Evolutionary conservation across 2,797 vertebrate species (phyloP), one percentile per base, ranked within the genome.

Genomic region (Simalia tracyae): DNA sequence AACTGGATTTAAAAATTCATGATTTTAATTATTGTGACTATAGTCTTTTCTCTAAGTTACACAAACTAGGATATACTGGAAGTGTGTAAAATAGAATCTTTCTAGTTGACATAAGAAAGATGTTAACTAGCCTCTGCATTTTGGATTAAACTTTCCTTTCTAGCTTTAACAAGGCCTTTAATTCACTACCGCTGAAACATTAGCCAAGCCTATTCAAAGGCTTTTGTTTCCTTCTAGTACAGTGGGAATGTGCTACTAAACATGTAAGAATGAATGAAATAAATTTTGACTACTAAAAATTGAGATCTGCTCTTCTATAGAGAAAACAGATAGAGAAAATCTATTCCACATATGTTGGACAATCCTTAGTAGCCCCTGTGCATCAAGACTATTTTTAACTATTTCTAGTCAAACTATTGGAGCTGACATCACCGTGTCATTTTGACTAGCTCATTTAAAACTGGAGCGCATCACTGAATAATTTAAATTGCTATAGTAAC

Each of bases 381-480:
- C 91, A 92, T 2, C 68, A 66, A 92, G 68, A 50, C 84, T 14
- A n/a, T 86, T 88, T 81, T 81, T 46, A 3, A 81, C 76, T 92
- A 86, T 94, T 96, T 54, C 92, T 95, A 96, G 92, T 93, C 93
- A 95, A 72, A 90, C 94, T 87, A 92, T 54, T 26, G 92, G 88
- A 92, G 90, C 86, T 96, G 93, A 96, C 92, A 96, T 96, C 93
- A 95, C 87, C 94, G 60, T 60, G 14, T 88, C 91, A 95, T 46
- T 91, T 68, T 91, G 92, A 94, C 91, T 95, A 88, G 90, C 84
- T 96, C 94, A 96, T 95, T 96, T 95, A 95, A 95, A 97, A 95
- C 60, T 90, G 88, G 93, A 95, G 81, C 4, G 9, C 92, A 94
- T 94, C n/a, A 10, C 63, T 92, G 84, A 94, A 89, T 96, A 95